Conservation (phyloP, 2,888 invertebrate species). For the Tinea trinotella region DNA sequence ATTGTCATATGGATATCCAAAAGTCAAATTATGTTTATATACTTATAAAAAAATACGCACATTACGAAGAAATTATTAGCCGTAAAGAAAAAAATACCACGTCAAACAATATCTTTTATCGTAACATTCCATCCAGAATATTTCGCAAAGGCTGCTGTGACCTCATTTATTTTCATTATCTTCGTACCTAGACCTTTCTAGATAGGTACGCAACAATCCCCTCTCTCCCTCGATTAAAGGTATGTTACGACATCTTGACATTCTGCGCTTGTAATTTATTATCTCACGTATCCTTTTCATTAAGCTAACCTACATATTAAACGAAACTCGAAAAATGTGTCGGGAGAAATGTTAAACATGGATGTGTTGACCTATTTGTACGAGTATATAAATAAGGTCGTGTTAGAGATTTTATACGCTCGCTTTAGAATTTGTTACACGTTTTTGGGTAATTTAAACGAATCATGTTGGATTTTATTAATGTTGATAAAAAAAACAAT, state of each 20-base stretch:
- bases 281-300: slow-evolving; percentile 13
- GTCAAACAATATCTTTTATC: too few species aligned
- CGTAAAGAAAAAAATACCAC: too few species aligned
- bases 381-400: neutral
- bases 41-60: too few species aligned
- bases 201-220: neutral
- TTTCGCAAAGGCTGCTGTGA: neutral
- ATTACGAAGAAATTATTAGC: too few species aligned
- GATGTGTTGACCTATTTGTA: neutral
- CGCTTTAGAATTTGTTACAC: too few species aligned
- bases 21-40: too few species aligned
- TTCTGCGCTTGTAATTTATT: slow-evolving; percentile 1
- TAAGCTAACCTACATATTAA: slow-evolving; percentile 5
- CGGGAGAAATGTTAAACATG: neutral
- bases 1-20: too few species aligned
- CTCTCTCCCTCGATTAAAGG: slow-evolving; percentile 5
- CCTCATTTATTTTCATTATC: slow-evolving; percentile 8
- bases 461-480: too few species aligned
- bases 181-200: neutral
- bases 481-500: too few species aligned
- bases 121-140: neutral
- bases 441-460: too few species aligned
- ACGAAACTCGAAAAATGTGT: neutral
- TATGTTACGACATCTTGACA: slow-evolving; percentile 1
- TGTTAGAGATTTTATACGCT: too few species aligned